Evolutionary conservation across 2,888 invertebrate species (phyloP), one percentile per base, ranked within the genome.

Genomic region (Apocheima hispidaria): DNA sequence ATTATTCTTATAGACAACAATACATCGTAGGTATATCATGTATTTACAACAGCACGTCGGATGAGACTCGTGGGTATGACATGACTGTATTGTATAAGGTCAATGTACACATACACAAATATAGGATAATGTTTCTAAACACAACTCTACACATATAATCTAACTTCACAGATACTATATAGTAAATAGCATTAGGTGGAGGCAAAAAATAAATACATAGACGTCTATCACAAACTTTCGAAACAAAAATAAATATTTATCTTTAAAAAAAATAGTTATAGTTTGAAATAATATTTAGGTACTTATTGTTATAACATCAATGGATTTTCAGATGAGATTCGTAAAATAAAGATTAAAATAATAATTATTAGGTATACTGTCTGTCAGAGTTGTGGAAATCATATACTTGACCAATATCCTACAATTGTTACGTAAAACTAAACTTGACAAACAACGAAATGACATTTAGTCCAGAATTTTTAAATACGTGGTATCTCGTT

Each of bases 31-130:
- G n/a, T n/a, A 79, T 75, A 77, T 79, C 79, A 76, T 83, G 83
- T 90, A 88, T 87, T 86, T 88, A 90, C 89, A 89, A 84, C 72
- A 84, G 82, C 77, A 78, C 70, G 66, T 73, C 68, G 71, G 71
- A 69, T 63, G 71, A 75, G 70, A 77, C 75, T 73, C 53, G 20
- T 44, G 14, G 16, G 41, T 66, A 61, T 63, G 54, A 68, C 40
- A 41, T 46, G n/a, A n/a, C n/a, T 23, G 28, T 36, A 35, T 18
- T 56, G 20, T 26, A 28, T n/a, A 14, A 38, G 38, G n/a, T 43
- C 41, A 43, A 33, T 18, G 16, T 55, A 65, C 69, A 64, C 53
- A 63, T 43, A 65, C 46, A 63, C 41, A 40, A 49, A 28, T n/a
- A 38, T 38, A 14, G 10, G n/a, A 46, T n/a, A 18, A 38, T 16